phyloP scores from a whole-genome alignment of 2,797 vertebrate species.

The Hoplostethus mediterraneus region DNA sequence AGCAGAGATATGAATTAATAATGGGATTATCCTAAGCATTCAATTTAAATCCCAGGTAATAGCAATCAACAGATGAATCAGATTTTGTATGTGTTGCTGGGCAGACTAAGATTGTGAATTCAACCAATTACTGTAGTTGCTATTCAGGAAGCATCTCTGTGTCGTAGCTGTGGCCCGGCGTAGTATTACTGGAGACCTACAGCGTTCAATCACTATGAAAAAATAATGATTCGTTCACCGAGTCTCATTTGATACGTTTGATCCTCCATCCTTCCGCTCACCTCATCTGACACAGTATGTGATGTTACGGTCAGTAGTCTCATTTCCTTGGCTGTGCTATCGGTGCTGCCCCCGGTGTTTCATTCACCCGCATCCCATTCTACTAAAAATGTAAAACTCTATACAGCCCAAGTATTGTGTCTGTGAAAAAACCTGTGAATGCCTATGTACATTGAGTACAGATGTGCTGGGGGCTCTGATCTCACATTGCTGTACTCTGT shows the following conservation, averaged over 20 bases:
- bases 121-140: constrained; percentile 53
- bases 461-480: constrained; percentile 12
- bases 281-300: constrained; percentile 47
- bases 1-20: constrained; percentile 77
- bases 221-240: constrained; percentile 58
- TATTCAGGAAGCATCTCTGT: constrained; percentile 69
- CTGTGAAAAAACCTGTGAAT: not conserved
- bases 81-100: constrained; percentile 22
- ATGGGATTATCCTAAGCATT: constrained; percentile 77
- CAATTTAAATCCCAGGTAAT: constrained; percentile 50
- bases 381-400: not conserved
- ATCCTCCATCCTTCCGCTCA: constrained; percentile 28
- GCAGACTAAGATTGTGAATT: constrained; percentile 46
- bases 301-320: constrained; percentile 35
- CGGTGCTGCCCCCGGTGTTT: constrained; percentile 18
- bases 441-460: constrained; percentile 7
- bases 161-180: constrained; percentile 43
- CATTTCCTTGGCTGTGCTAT: constrained; percentile 21
- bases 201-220: constrained; percentile 71
- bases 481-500: constrained; percentile 1
- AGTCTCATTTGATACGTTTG: constrained; percentile 60
- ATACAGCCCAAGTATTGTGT: not conserved
- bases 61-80: constrained; percentile 48
- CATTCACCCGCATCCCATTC: not conserved
- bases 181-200: constrained; percentile 63